Base-by-base conservation (phyloP, 2,888 invertebrate species). In the Xylophagus ater region DNA sequence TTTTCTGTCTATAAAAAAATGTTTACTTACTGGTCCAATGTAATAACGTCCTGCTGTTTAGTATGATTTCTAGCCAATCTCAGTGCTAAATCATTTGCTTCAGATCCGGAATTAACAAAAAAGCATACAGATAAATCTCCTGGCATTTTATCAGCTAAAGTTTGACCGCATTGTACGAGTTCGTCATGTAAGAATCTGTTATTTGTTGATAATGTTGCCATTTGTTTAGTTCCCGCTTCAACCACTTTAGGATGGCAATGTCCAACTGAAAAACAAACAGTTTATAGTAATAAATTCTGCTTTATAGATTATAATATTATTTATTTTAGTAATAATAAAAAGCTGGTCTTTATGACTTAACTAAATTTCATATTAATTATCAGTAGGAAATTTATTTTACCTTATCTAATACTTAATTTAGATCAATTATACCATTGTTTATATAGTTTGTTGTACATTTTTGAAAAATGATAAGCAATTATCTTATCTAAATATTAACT, bases 101-200 rank as follows among this genome's bases (percentile, higher is more conserved):
- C 98, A 5, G 96, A 97, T 8, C 97, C 98, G 1, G 97, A 98
- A 67, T 98, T 98, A 39, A 94, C 93, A 60, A 97, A 84, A 69
- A 85, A 97, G 56, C 94, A 93, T 4, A 94, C 88, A 13, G 86
- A 85, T 24, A 98, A 69, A 40, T 81, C 77, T 1, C 53, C 47
- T 0, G 97, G 97, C 66, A 98, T 71, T 4, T 87, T 81, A 40
- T 74, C 74, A 12, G 84, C 76, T 48, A 98, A 68, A 47, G 81
- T 77, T 56, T 87, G 74, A 4, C 94, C 96, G 53, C 92, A 86
- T 41, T 90, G 71, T 7, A 94, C 92, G 46, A 98, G 69, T 60
- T 94, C 89, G 61, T 97, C 94, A 61, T 97, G 96, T 9, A 98
- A 76, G 61, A 92, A 98, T 24, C 98, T 81, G 58, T 84, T 88